Conservation (phyloP, 2,113 vertebrate species). For the Gulo gulo region DNA sequence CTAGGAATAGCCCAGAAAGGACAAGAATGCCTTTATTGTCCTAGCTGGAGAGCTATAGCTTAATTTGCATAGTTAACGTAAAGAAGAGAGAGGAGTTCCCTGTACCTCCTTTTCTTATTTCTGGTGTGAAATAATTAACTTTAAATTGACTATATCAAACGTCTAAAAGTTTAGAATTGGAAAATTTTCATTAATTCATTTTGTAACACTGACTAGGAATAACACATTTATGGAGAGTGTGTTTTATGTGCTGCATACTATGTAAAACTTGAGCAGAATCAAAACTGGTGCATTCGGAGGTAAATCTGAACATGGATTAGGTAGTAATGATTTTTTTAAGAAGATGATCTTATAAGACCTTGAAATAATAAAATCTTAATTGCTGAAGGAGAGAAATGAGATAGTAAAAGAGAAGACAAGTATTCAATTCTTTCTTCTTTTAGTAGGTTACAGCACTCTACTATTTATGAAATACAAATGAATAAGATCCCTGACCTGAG, state of each 20-base stretch:
- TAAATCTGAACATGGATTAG: neutral
- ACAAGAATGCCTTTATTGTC: neutral
- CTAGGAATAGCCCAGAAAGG: neutral
- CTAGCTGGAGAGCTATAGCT: neutral
- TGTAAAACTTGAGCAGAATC: neutral
- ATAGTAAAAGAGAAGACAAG: neutral
- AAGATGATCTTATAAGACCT: neutral
- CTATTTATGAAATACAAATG: neutral
- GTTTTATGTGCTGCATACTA: neutral
- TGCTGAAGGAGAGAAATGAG: conserved; percentile 11
- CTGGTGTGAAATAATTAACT: neutral
- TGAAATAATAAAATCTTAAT: conserved; percentile 2
- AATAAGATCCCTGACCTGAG: neutral
- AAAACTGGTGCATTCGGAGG: neutral
- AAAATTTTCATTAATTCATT: conserved; percentile 11
- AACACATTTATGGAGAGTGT: neutral
- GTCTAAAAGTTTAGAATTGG: neutral
- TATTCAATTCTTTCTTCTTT: neutral
- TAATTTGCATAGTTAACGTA: neutral
- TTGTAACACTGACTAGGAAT: neutral
- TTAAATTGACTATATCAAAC: neutral
- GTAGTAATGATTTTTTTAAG: neutral
- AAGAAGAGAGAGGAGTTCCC: neutral
- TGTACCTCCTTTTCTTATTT: neutral
- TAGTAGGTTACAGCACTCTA: neutral